phyloP scores from a whole-genome alignment of 2,888 invertebrate species.

The Drosophila histrio region DNA sequence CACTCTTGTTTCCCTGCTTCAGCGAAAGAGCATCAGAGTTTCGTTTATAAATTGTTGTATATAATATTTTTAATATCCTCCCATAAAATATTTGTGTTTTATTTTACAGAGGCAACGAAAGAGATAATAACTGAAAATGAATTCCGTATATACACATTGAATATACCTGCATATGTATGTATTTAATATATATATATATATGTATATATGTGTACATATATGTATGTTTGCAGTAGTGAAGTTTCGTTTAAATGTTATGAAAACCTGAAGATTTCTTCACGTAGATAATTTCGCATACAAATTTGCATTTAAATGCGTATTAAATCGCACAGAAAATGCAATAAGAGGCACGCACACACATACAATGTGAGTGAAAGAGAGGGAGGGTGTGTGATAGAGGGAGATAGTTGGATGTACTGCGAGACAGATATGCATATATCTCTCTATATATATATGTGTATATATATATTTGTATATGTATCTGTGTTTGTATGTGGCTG shows the following conservation, averaged over 20 bases:
- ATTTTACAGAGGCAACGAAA: not conserved
- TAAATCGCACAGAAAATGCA: slow-evolving; percentile 75
- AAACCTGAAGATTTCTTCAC: slow-evolving; percentile 73
- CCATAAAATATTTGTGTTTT: not conserved
- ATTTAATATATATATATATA: not conserved
- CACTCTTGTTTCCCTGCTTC: not conserved
- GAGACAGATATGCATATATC: slow-evolving; percentile 1
- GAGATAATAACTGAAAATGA: slow-evolving; percentile 7
- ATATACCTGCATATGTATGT: not conserved
- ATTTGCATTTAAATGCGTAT: slow-evolving; percentile 75
- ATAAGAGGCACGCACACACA: slow-evolving; percentile 20
- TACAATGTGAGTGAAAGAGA: not conserved
- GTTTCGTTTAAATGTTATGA: slow-evolving; percentile 60
- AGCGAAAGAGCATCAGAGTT: not conserved
- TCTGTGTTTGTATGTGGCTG: slow-evolving; percentile 44
- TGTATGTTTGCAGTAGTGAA: slow-evolving; percentile 6
- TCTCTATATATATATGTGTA: not conserved
- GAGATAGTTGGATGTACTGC: not conserved
- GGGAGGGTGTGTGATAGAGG: not conserved
- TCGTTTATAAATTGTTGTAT: not conserved
- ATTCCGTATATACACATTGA: not conserved
- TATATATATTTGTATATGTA: not conserved
- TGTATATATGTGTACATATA: not conserved
- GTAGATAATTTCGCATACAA: slow-evolving; percentile 70
- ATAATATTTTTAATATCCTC: not conserved